Conservation (phyloP, 2,113 vertebrate genomes). For the Proterorhinus semilunaris region DNA sequence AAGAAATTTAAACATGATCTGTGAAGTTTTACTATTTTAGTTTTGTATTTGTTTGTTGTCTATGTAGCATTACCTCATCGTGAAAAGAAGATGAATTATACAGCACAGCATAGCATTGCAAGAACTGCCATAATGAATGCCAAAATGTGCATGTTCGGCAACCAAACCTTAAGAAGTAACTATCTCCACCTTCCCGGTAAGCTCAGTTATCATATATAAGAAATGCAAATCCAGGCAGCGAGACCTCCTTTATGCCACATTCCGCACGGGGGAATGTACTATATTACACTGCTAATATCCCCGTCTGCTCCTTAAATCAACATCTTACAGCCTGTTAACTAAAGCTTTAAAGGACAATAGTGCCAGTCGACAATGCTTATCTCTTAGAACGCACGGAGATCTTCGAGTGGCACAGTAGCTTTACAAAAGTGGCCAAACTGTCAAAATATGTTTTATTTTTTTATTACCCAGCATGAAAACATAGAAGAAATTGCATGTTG, state of each 20-base stretch:
- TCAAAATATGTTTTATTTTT: no score
- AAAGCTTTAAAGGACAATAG: conserved; percentile 60
- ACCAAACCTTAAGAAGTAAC: not conserved
- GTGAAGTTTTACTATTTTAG: not conserved
- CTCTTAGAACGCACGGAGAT: conserved; percentile 33
- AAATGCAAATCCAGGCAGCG: conserved; percentile 69
- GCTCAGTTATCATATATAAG: conserved; percentile 52
- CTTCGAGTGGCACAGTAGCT: conserved; percentile 12
- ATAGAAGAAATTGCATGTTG: conserved; percentile 29
- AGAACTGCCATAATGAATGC: conserved; percentile 19
- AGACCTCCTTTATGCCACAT: conserved; percentile 52
- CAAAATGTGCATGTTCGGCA: conserved; percentile 25
- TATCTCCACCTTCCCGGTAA: conserved; percentile 25
- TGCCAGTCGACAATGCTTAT: conserved; percentile 32
- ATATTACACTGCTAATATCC: conserved; percentile 55
- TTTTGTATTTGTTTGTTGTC: not conserved
- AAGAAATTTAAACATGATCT: not conserved
- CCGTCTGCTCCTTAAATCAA: conserved; percentile 62
- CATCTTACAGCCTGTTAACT: conserved; percentile 67
- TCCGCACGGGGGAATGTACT: conserved; percentile 33
- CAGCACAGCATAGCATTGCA: conserved; percentile 18
- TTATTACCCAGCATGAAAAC: conserved; percentile 20
- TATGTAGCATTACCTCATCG: not conserved
- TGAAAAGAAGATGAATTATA: not conserved
- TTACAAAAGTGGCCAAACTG: not conserved